Evolutionary conservation across 2,888 invertebrate genomes (phyloP), one percentile per base, ranked within the genome.

Genomic region (Bellardia pandia): DNA sequence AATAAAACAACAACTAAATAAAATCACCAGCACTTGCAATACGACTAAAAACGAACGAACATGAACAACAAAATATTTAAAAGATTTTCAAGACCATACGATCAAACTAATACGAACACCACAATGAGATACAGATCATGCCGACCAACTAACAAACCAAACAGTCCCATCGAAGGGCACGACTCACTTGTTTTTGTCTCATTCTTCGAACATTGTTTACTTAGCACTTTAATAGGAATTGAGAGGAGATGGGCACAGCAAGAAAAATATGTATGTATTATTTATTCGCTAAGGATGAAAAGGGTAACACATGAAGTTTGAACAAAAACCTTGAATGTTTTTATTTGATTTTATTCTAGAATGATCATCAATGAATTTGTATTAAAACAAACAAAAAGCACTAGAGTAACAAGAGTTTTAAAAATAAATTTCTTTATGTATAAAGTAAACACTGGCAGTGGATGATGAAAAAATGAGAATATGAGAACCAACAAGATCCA

Each of bases 321-420:
- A n/a, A 11, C 7, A 66, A 81, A 23, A 86, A 86, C 83, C 86
- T 86, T 86, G 86, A 86, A 79, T 5, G 60, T 56, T 82, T 82
- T 79, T 78, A 13, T 51, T 58, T 60, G 69, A 16, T 69, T 23
- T 14, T 40, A 40, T 58, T 68, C 82, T 74, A 48, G 75, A 86
- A 78, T 64, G 68, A 79, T 82, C 69, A 37, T 69, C 42, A 14
- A 45, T 30, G 45, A 42, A 56, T 40, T 40, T 76, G n/a, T 45
- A 62, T 16, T 1, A 64, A 74, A 71, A 66, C 23, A 66, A 75
- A 68, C 68, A 75, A 23, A 56, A 56, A n/a, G 4, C n/a, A 30
- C 13, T 58, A 8, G 23, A 56, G 33, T 30, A 30, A 16, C 8
- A 74, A 56, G 51, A 68, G 40, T 3, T 45, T 33, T 16, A 53